Conservation (phyloP, 2,113 vertebrate species). For the Oxyruncus cristatus region DNA sequence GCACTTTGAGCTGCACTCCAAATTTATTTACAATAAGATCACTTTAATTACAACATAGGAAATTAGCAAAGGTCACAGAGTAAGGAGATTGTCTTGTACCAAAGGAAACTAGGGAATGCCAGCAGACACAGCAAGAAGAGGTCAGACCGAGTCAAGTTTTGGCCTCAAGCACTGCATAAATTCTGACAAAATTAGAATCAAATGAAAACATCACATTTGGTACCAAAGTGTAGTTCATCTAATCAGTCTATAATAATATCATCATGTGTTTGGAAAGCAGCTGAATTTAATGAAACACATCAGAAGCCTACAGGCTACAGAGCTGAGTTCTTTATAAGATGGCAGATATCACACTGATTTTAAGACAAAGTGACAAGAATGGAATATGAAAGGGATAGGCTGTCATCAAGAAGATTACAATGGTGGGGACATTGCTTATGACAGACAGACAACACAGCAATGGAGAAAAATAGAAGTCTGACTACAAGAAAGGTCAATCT, state of each 20-base stretch:
- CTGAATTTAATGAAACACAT: background rate
- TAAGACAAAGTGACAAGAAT: background rate
- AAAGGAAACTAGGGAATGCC: background rate
- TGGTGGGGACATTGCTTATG: background rate
- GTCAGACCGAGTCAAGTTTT: background rate
- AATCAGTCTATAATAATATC: background rate
- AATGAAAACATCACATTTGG: background rate
- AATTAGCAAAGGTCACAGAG: background rate
- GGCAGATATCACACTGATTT: background rate
- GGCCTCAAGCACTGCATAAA: background rate
- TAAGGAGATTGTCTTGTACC: background rate
- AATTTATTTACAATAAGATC: background rate
- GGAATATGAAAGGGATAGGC: background rate
- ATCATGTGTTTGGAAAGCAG: background rate
- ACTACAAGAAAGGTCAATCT: background rate
- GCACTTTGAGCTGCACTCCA: background rate
- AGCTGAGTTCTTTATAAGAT: background rate
- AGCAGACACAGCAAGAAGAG: background rate
- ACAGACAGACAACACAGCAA: background rate
- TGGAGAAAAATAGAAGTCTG: background rate
- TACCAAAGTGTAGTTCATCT: background rate
- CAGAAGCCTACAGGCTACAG: background rate
- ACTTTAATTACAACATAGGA: background rate
- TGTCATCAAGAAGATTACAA: background rate
- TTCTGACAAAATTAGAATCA: background rate